Percentiles rank a stretch among this genome's conserved stretches.
Conservation (phyloP, 1,140 invertebrate species). For the Leptonema lineaticorne region DNA sequence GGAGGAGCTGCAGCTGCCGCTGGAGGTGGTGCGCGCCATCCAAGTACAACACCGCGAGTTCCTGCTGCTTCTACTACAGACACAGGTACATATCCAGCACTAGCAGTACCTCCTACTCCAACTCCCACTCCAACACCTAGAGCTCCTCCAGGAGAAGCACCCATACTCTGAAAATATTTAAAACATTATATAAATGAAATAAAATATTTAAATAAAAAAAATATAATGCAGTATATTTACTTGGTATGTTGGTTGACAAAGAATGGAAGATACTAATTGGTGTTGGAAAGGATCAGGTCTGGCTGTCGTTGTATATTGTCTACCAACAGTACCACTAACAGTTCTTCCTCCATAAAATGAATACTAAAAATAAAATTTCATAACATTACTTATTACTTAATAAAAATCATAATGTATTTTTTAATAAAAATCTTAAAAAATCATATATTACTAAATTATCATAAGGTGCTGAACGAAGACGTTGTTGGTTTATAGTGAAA, state of each 20-base stretch:
- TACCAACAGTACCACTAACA: constrained; percentile 66
- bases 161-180: constrained; percentile 36
- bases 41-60: constrained; percentile 45
- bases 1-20: constrained; percentile 45
- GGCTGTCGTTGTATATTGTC: constrained; percentile 55
- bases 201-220: constrained; percentile 7
- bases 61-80: constrained; percentile 36
- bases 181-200: constrained; percentile 10
- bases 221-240: constrained; percentile 49
- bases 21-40: constrained; percentile 54
- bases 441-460: constrained; percentile 49
- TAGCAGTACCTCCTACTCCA: constrained; percentile 31
- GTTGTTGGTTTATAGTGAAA: constrained; percentile 55
- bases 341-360: constrained; percentile 81
- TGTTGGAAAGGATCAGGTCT: constrained; percentile 78
- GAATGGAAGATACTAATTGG: constrained; percentile 86
- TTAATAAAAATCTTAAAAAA: background rate
- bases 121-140: constrained; percentile 21
- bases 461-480: constrained; percentile 51
- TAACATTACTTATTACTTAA: no score
- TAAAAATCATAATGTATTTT: background rate
- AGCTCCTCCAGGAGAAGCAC: constrained; percentile 36
- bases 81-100: constrained; percentile 44
- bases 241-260: constrained; percentile 87
- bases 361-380: constrained; percentile 63